Conservation (phyloP, 2,888 invertebrate species). For the Empis stercorea region DNA sequence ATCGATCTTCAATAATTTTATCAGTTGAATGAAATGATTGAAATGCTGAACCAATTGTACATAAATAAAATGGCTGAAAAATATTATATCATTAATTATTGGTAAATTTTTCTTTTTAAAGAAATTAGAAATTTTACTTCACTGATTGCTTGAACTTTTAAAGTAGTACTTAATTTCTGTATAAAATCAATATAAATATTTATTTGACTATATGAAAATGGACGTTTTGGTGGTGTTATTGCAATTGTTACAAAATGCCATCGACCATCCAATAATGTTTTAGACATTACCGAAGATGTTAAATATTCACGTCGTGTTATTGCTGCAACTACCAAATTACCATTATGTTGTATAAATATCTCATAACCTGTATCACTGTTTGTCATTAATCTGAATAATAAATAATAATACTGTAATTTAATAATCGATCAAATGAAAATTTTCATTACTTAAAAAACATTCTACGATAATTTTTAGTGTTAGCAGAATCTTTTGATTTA, state of each 20-base stretch:
- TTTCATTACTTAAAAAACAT: conserved; percentile 31
- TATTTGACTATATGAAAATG: conserved; percentile 46
- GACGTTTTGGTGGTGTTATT: conserved; percentile 38
- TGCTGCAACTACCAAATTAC: conserved; percentile 43
- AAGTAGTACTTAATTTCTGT: conserved; percentile 39
- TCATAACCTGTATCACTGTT: conserved; percentile 43
- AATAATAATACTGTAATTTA: too few species aligned
- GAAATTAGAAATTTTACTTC: too few species aligned
- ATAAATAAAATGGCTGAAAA: conserved; percentile 33
- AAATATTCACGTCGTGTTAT: conserved; percentile 44
- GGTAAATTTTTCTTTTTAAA: background rate
- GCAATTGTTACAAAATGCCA: conserved; percentile 47
- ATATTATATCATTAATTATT: conserved; percentile 1
- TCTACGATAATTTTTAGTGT: conserved; percentile 29
- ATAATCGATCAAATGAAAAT: too few species aligned
- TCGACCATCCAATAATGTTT: conserved; percentile 32
- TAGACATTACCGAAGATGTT: conserved; percentile 39
- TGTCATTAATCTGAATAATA: conserved; percentile 37
- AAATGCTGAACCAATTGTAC: conserved; percentile 34
- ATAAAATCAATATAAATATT: conserved; percentile 45
- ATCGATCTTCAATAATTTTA: conserved; percentile 9
- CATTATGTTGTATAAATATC: conserved; percentile 43
- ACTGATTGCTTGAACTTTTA: conserved; percentile 38
- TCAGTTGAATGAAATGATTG: conserved; percentile 18
- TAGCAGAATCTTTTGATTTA: background rate